Evolutionary conservation across 2,797 vertebrate species (phyloP).

Genomic region (Apodemus agrarius): DNA sequence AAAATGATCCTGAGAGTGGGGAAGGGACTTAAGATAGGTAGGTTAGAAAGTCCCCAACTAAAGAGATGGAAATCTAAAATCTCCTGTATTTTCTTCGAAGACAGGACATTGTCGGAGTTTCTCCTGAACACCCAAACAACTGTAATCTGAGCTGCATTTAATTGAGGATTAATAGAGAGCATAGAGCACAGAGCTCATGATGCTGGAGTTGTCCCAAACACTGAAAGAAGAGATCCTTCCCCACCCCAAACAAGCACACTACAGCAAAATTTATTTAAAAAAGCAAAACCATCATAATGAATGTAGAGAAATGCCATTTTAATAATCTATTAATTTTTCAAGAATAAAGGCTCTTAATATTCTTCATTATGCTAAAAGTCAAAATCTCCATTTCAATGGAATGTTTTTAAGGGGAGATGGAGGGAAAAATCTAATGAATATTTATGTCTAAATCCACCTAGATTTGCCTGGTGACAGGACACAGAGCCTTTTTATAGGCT

Average conservation of each 20-base stretch:
- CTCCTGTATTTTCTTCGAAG: conserved; percentile 2
- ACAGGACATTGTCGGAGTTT: conserved; percentile 44
- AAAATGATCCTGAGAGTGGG: not conserved
- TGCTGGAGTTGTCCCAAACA: not conserved
- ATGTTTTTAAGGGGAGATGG: conserved; percentile 64
- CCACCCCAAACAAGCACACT: conserved; percentile 42
- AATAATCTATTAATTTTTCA: conserved; percentile 78
- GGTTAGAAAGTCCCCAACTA: not conserved
- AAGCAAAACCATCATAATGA: conserved; percentile 60
- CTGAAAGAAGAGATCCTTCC: conserved; percentile 59
- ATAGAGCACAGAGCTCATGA: conserved; percentile 17
- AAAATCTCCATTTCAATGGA: conserved; percentile 83
- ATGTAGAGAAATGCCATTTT: conserved; percentile 70
- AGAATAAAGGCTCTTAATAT: conserved; percentile 74
- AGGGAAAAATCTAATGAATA: conserved; percentile 75
- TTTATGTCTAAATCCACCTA: conserved; percentile 65
- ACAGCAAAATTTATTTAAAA: conserved; percentile 46
- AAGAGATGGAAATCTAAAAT: conserved; percentile 17
- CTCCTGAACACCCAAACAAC: conserved; percentile 22
- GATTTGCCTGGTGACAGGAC: conserved; percentile 64
- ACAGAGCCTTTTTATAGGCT: conserved; percentile 40
- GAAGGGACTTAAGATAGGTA: not conserved
- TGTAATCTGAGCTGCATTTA: conserved; percentile 52
- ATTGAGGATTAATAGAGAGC: conserved; percentile 58
- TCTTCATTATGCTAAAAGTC: conserved; percentile 81